phyloP scores from a whole-genome alignment of 2,888 invertebrate genomes.

The Calameuta idolon region DNA sequence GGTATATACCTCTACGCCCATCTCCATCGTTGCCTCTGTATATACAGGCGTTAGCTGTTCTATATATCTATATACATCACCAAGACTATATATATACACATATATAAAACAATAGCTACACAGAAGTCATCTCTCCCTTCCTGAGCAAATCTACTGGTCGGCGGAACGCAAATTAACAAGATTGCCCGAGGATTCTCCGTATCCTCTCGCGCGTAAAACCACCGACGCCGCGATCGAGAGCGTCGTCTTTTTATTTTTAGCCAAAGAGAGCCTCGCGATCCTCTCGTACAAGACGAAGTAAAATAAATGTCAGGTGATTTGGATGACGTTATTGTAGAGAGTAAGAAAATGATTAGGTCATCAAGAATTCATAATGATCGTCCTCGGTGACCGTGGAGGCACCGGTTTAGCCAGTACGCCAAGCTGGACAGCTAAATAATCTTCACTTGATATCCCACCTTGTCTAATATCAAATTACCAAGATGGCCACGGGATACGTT shows the following conservation, averaged over 20 bases:
- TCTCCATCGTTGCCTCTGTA: neutral
- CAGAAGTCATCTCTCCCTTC: constrained; percentile 1
- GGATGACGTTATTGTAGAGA: neutral
- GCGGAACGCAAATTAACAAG: constrained; percentile 53
- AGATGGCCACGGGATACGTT: constrained; percentile 1
- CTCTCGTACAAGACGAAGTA: neutral
- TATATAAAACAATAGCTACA: neutral
- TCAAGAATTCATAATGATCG: neutral
- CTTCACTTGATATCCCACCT: neutral
- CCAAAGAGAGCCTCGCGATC: neutral
- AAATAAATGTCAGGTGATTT: neutral
- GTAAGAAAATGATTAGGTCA: neutral
- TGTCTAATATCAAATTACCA: constrained; percentile 8
- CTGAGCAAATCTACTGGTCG: constrained; percentile 36
- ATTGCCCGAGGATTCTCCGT: constrained; percentile 30
- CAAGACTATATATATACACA: neutral
- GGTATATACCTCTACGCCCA: constrained; percentile 36
- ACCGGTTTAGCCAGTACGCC: neutral
- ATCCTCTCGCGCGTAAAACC: constrained; percentile 21
- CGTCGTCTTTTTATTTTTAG: neutral
- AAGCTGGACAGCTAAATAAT: neutral
- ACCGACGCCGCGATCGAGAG: neutral
- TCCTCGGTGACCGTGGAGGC: neutral
- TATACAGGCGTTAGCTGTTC: neutral
- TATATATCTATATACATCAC: neutral